Evolutionary conservation across 2,797 vertebrate genomes (phyloP).

Genomic region (Crypturellus tataupa): DNA sequence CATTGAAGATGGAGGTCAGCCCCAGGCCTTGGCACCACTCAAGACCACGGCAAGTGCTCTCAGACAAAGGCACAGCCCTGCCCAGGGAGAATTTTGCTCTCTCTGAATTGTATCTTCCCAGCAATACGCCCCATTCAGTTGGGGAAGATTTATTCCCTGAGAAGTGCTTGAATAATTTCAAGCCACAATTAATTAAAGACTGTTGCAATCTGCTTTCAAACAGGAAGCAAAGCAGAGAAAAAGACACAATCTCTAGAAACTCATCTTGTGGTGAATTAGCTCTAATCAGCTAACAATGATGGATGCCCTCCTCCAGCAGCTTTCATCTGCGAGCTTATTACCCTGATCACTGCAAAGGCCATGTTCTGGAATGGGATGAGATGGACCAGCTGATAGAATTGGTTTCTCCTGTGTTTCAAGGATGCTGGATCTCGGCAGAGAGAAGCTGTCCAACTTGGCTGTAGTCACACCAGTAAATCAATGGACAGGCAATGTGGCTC

Average conservation of each 20-base stretch:
- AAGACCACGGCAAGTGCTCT: not conserved
- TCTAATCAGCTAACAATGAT: slow-evolving; percentile 42
- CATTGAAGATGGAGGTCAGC: slow-evolving; percentile 5
- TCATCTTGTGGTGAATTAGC: slow-evolving; percentile 50
- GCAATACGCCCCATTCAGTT: not conserved
- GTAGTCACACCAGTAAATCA: slow-evolving; percentile 64
- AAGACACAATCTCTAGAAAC: slow-evolving; percentile 16
- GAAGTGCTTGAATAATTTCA: slow-evolving; percentile 55
- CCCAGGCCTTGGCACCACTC: not conserved
- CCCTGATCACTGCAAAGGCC: not conserved
- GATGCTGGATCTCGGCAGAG: slow-evolving; percentile 28
- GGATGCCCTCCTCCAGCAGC: slow-evolving; percentile 48
- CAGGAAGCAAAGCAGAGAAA: slow-evolving; percentile 40
- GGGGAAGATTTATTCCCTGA: slow-evolving; percentile 55
- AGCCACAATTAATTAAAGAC: slow-evolving; percentile 62
- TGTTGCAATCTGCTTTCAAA: slow-evolving; percentile 39
- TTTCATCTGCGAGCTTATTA: slow-evolving; percentile 42
- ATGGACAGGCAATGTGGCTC: slow-evolving; percentile 48
- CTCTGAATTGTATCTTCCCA: not conserved
- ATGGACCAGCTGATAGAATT: slow-evolving; percentile 56
- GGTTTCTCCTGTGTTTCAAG: slow-evolving; percentile 44
- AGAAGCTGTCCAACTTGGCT: slow-evolving; percentile 55
- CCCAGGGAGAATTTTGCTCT: rapidly evolving
- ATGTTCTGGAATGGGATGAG: not conserved
- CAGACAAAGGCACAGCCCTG: not conserved